Evolutionary conservation across 2,113 vertebrate species (phyloP).

Genomic region (Grammomys surdaster): DNA sequence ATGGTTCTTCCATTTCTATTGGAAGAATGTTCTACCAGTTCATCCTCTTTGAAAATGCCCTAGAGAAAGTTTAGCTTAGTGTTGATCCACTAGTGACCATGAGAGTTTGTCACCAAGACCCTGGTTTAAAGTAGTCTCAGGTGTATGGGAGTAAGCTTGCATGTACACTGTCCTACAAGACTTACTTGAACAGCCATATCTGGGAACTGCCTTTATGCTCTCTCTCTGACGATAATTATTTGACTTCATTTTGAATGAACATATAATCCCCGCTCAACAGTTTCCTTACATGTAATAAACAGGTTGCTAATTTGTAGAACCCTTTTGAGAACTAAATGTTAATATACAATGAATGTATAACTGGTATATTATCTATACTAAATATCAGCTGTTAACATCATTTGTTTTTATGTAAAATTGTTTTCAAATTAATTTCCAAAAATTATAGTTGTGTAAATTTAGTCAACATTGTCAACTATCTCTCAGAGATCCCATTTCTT

Average conservation of each 20-base stretch:
- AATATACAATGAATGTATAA: neutral
- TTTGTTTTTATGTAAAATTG: neutral
- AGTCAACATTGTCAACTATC: neutral
- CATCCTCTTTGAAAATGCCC: neutral
- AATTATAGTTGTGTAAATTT: neutral
- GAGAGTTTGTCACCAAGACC: neutral
- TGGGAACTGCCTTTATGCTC: no score
- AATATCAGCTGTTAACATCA: neutral
- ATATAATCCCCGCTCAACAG: neutral
- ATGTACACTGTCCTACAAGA: neutral
- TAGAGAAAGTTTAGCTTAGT: neutral
- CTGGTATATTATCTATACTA: neutral
- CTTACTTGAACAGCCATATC: neutral
- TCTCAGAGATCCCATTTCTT: neutral
- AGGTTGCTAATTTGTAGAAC: neutral
- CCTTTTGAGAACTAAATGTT: neutral
- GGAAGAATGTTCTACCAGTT: neutral
- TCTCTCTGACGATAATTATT: neutral
- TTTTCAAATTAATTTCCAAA: neutral
- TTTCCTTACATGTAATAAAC: neutral
- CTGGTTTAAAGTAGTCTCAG: neutral
- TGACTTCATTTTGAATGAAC: neutral
- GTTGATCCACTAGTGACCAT: neutral
- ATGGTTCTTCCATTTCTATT: neutral
- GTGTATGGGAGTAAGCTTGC: neutral